These are phyloP conservation scores for Picus viridis DNA, from an alignment of 2,797 vertebrate species.

Conservation along the genomic window DNA sequence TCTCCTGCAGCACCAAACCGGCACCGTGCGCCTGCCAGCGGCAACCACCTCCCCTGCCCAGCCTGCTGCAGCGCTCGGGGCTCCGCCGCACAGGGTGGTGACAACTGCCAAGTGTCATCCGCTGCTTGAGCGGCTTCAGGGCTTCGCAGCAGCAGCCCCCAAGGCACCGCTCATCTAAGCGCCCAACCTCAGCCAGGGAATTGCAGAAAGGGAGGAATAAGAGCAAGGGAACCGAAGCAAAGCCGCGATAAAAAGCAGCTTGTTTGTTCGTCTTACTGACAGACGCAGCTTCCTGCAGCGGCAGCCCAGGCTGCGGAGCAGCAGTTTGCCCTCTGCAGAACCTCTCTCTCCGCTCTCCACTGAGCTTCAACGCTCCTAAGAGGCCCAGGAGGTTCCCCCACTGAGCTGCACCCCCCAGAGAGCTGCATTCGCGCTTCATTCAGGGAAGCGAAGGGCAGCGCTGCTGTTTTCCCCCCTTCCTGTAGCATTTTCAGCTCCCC, in stretches of 20 bases:
- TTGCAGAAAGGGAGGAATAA: neutral
- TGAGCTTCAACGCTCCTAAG: neutral
- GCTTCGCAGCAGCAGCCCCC: neutral
- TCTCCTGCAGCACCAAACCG: neutral
- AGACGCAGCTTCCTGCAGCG: neutral
- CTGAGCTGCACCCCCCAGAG: neutral
- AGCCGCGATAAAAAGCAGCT: neutral
- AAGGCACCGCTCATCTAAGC: neutral
- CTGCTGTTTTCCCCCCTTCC: neutral
- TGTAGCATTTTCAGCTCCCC: neutral
- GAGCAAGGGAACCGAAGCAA: rapidly evolving
- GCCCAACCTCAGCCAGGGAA: neutral
- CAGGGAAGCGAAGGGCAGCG: neutral
- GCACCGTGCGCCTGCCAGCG: neutral
- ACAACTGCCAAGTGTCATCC: neutral
- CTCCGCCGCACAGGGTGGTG: neutral
- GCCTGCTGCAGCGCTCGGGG: neutral
- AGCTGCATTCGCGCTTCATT: neutral
- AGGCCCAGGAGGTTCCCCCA: neutral
- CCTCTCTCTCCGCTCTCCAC: neutral
- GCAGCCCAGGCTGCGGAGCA: rapidly evolving
- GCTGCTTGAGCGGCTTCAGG: neutral
- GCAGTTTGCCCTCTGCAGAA: neutral
- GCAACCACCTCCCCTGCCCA: no score
- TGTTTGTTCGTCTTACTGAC: neutral